Percentiles rank a stretch among this genome's conserved stretches.
Evolutionary conservation across 2,113 vertebrate species (phyloP).

Genomic region (Tringa solitaria): DNA sequence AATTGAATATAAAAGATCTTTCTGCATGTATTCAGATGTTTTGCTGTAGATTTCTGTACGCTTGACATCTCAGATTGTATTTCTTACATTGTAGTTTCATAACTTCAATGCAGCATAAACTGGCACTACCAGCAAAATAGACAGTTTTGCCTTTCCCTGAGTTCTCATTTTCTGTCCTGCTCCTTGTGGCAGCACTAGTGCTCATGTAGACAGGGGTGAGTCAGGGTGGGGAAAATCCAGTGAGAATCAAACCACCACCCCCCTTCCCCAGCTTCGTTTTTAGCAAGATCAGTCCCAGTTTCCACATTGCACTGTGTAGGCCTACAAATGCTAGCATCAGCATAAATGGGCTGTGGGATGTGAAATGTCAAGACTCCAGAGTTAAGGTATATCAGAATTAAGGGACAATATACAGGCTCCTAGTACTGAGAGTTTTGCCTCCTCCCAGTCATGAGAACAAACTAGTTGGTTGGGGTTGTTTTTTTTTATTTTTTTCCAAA

Average conservation of each 20-base stretch:
- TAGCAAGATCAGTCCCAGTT: neutral
- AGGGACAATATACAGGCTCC: neutral
- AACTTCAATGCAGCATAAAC: neutral
- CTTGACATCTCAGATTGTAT: neutral
- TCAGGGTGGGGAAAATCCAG: neutral
- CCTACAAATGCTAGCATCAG: neutral
- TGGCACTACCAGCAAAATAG: neutral
- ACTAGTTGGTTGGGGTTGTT: neutral
- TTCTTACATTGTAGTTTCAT: neutral
- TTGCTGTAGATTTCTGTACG: neutral
- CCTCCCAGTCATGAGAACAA: neutral
- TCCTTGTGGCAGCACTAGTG: neutral
- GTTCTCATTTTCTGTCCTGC: neutral
- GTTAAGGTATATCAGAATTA: neutral
- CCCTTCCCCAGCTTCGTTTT: neutral
- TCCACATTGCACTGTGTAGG: neutral
- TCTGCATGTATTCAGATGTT: neutral
- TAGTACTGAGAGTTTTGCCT: neutral
- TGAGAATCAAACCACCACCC: neutral
- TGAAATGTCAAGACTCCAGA: neutral
- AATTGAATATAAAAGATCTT: neutral
- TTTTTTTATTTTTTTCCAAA: neutral
- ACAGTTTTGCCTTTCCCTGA: neutral
- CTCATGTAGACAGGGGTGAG: neutral
- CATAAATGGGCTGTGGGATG: neutral